Evolutionary conservation across 2,888 invertebrate species (phyloP).

Genomic region (Ophion ventricosus): DNA sequence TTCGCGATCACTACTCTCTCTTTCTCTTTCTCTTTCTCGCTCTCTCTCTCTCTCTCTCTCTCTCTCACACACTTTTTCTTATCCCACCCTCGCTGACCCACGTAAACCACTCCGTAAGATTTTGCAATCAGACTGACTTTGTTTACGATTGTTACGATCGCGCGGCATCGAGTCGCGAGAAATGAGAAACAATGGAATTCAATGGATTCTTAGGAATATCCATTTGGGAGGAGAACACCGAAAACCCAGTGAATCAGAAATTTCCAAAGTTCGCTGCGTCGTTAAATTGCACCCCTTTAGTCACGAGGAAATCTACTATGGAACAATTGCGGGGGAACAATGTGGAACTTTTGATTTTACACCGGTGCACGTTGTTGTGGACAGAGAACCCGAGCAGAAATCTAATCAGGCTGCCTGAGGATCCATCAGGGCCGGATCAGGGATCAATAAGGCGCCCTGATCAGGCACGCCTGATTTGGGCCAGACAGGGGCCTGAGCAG

Average conservation of each 20-base stretch:
- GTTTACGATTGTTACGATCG: slow-evolving; percentile 1
- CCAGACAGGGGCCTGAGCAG: too few species aligned
- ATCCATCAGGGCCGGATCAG: too few species aligned
- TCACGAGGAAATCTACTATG: not conserved
- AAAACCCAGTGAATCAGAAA: slow-evolving; percentile 2
- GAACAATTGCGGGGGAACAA: slow-evolving; percentile 4
- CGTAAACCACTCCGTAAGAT: slow-evolving; percentile 16
- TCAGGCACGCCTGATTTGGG: too few species aligned
- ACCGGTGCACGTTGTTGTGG: too few species aligned
- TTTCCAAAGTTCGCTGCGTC: slow-evolving; percentile 17
- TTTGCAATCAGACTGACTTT: slow-evolving; percentile 38
- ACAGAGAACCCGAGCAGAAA: too few species aligned
- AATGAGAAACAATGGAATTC: slow-evolving; percentile 15
- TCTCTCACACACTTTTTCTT: not conserved
- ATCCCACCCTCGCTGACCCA: slow-evolving; percentile 22
- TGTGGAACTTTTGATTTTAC: too few species aligned
- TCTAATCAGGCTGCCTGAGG: too few species aligned
- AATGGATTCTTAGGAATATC: slow-evolving; percentile 14
- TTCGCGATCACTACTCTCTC: slow-evolving; percentile 16
- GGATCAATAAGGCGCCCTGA: too few species aligned
- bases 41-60: not conserved
- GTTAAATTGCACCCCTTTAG: slow-evolving; percentile 1
- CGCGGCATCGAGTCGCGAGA: not conserved
- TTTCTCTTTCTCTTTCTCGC: slow-evolving; percentile 2
- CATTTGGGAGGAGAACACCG: not conserved